Conservation (phyloP, 2,888 invertebrate genomes). For the Epistrophe grossulariae region DNA sequence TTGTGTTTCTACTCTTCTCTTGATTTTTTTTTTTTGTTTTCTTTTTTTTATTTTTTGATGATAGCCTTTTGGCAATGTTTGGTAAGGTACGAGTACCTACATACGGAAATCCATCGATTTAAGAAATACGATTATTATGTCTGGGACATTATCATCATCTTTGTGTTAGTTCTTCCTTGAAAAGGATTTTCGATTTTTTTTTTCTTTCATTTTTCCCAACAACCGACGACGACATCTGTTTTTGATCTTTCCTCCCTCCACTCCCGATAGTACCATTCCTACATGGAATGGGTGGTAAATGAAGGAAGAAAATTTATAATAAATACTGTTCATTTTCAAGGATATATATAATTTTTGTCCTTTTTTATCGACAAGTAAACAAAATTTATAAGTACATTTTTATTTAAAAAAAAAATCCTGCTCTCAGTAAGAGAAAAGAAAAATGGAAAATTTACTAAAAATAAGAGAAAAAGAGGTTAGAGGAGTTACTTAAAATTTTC, state of each 20-base stretch:
- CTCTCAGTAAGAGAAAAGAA: not conserved
- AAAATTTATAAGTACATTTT: constrained; percentile 41
- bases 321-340: constrained; percentile 56
- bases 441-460: not conserved
- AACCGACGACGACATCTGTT: constrained; percentile 63
- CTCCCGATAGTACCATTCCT: constrained; percentile 7
- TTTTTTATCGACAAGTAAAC: constrained; percentile 20
- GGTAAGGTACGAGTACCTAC: not conserved
- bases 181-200: constrained; percentile 23
- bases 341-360: constrained; percentile 40
- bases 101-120: constrained; percentile 68
- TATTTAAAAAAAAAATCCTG: not conserved
- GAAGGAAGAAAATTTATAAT: constrained; percentile 24
- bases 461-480: not conserved
- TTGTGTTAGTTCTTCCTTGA: constrained; percentile 15
- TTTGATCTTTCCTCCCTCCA: constrained; percentile 34
- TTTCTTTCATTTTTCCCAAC: no score
- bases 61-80: constrained; percentile 32
- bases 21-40: not conserved
- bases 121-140: constrained; percentile 55
- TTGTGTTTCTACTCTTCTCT: not conserved
- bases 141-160: constrained; percentile 54
- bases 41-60: not conserved
- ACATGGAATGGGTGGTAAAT: constrained; percentile 27
- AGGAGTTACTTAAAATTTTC: not conserved